Percentiles rank a stretch among this genome's conserved stretches.
Conservation (phyloP, 2,888 invertebrate genomes). For the Poecilus cupreus region DNA sequence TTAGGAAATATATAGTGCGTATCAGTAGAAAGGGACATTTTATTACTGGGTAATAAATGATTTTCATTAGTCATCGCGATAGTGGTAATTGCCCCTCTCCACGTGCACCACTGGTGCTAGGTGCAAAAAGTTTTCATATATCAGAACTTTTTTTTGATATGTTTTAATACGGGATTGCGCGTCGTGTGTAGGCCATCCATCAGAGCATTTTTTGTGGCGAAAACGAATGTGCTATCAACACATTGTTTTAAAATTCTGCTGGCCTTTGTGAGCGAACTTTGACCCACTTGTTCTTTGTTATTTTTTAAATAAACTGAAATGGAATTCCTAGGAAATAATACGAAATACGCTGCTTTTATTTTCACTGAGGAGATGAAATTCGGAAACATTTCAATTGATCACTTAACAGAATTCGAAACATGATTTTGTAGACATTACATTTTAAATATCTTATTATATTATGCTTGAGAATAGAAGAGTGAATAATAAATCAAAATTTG, state of each 20-base stretch:
- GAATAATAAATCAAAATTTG: too few relatives aligned
- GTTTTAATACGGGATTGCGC: constrained; percentile 25
- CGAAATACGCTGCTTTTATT: constrained; percentile 2
- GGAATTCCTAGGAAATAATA: constrained; percentile 5
- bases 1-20: too few relatives aligned
- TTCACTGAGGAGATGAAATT: too few relatives aligned
- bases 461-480: too few relatives aligned
- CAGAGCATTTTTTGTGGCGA: constrained; percentile 19
- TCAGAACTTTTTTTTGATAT: constrained; percentile 24
- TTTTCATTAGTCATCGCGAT: background rate
- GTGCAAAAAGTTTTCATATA: constrained; percentile 34
- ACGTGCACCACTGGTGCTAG: background rate
- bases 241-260: constrained; percentile 45
- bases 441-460: too few relatives aligned
- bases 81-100: background rate
- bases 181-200: constrained; percentile 28
- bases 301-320: constrained; percentile 35
- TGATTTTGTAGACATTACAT: too few relatives aligned
- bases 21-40: too few relatives aligned
- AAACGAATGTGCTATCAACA: constrained; percentile 45
- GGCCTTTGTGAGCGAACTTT: constrained; percentile 26
- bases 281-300: constrained; percentile 38
- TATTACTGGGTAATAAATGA: background rate
- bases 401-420: too few relatives aligned
- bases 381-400: background rate